A percentile compares a stretch with the other conserved stretches of the same genome.
Evolutionary conservation across 2,113 vertebrate species (phyloP).

Genomic region (Osmerus eperlanus): DNA sequence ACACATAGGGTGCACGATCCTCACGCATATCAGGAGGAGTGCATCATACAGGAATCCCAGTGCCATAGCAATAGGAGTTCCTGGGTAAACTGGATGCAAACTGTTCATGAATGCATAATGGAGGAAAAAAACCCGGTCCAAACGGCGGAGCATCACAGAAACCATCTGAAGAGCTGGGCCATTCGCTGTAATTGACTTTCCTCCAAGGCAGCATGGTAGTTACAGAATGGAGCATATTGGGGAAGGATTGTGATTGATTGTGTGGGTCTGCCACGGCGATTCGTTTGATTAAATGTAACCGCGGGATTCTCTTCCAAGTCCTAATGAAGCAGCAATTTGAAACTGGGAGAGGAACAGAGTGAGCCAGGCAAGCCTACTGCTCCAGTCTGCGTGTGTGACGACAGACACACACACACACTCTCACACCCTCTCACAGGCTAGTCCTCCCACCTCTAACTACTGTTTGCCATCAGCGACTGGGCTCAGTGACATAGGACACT

Average conservation of each 20-base stretch:
- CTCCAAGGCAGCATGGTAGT: slow-evolving; percentile 65
- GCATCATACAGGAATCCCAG: slow-evolving; percentile 42
- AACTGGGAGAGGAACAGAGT: slow-evolving; percentile 53
- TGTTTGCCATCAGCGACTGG: slow-evolving; percentile 5
- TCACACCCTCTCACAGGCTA: not conserved
- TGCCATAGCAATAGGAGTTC: slow-evolving; percentile 21
- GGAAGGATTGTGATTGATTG: slow-evolving; percentile 78
- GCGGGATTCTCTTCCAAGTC: slow-evolving; percentile 68
- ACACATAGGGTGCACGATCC: slow-evolving; percentile 49
- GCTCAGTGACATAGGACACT: too few relatives aligned
- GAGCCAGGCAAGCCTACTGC: slow-evolving; percentile 51
- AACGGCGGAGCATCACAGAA: slow-evolving; percentile 50
- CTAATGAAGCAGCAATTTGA: slow-evolving; percentile 75
- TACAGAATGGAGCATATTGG: slow-evolving; percentile 73
- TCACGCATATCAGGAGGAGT: slow-evolving; percentile 34
- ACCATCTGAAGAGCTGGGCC: slow-evolving; percentile 44
- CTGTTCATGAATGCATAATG: slow-evolving; percentile 54
- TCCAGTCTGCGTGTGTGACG: slow-evolving; percentile 14
- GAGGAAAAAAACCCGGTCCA: slow-evolving; percentile 41
- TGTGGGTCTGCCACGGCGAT: slow-evolving; percentile 71
- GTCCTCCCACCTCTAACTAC: not conserved
- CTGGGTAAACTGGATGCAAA: slow-evolving; percentile 32
- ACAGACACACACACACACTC: not conserved
- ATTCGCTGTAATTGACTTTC: slow-evolving; percentile 60
- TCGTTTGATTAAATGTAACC: slow-evolving; percentile 75